Conservation (phyloP, 2,113 vertebrate species). For the Dryoscopus gambensis region DNA sequence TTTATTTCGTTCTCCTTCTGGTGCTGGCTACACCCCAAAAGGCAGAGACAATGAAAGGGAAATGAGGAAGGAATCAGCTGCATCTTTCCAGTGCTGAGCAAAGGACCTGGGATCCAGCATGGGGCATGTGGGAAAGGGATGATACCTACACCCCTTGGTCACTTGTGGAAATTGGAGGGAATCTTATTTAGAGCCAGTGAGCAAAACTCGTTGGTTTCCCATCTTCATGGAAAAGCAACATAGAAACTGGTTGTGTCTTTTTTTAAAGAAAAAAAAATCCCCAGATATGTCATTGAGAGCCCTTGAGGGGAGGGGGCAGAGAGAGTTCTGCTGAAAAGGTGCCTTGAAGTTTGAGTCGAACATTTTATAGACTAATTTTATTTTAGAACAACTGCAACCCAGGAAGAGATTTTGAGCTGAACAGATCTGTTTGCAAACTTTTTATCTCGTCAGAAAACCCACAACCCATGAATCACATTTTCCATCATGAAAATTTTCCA, state of each 20-base stretch:
- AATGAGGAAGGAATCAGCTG: not conserved
- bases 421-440: conserved; percentile 9
- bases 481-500: not conserved
- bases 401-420: not conserved
- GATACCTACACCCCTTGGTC: not conserved
- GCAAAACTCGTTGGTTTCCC: not conserved
- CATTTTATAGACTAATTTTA: not conserved
- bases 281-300: not conserved
- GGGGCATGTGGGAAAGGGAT: not conserved
- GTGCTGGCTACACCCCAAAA: conserved; percentile 33
- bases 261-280: not conserved
- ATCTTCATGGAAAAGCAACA: not conserved
- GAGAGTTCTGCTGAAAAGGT: not conserved
- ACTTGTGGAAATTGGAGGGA: not conserved
- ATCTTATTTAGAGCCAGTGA: not conserved
- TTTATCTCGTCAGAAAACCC: not conserved
- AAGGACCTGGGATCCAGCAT: not conserved
- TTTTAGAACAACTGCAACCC: not conserved
- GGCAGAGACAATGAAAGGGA: not conserved
- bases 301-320: not conserved
- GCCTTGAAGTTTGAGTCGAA: not conserved
- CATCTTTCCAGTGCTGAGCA: not conserved
- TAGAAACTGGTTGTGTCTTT: not conserved
- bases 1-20: conserved; percentile 50
- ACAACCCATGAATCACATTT: not conserved